phyloP scores from a whole-genome alignment of 2,797 vertebrate genomes.

The Picus viridis region DNA sequence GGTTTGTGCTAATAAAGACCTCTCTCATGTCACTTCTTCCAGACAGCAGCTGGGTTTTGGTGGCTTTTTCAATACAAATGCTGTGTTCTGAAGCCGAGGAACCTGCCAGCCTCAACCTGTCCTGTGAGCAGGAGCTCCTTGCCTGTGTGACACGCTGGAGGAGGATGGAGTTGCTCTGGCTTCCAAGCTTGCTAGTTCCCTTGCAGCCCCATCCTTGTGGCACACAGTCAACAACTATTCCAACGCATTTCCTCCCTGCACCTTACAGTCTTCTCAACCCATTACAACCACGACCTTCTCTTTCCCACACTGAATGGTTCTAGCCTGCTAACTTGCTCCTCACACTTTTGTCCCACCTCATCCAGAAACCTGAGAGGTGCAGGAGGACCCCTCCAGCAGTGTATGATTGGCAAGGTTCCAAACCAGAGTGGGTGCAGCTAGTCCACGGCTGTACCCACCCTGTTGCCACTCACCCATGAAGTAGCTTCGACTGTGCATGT shows the following conservation, averaged over 20 bases:
- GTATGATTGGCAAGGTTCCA: conserved; percentile 3
- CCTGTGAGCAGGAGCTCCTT: background rate
- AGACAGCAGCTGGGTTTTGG: background rate
- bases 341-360: background rate
- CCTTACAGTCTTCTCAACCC: background rate
- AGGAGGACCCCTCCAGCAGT: background rate
- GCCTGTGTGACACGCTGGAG: background rate
- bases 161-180: background rate
- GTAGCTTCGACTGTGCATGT: background rate
- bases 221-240: background rate
- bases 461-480: conserved; percentile 11
- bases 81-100: background rate
- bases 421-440: background rate
- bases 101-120: background rate
- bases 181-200: background rate
- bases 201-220: accelerated
- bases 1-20: background rate
- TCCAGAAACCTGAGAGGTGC: background rate
- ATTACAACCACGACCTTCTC: accelerated
- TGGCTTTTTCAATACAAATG: background rate
- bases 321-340: background rate
- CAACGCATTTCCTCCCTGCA: background rate
- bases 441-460: conserved; percentile 28
- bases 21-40: background rate
- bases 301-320: background rate